Evolutionary conservation across 1,140 invertebrate species (phyloP).

Genomic region (Helicoverpa zea): DNA sequence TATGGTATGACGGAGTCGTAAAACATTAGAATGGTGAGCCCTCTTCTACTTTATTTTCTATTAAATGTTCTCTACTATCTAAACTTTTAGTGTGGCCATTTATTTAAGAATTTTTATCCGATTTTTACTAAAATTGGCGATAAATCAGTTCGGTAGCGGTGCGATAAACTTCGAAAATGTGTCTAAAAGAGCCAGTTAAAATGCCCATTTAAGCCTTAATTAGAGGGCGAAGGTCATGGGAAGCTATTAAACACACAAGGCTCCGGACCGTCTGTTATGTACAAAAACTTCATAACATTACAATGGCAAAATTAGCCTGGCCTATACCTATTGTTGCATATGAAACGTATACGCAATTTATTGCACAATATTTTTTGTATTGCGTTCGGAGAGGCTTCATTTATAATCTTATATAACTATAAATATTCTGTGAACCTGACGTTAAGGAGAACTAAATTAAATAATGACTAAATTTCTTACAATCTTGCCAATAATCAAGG

Average conservation of each 20-base stretch:
- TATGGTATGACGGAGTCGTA: conserved; percentile 62
- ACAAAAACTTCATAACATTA: background rate
- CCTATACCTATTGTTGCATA: too few relatives aligned
- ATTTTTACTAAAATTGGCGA: background rate
- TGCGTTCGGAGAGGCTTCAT: too few relatives aligned
- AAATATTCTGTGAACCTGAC: too few relatives aligned
- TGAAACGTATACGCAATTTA: too few relatives aligned
- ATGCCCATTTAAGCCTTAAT: conserved; percentile 16
- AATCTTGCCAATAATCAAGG: too few relatives aligned
- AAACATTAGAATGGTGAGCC: conserved; percentile 59
- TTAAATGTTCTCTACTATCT: conserved; percentile 27
- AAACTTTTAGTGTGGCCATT: background rate
- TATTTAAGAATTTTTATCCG: background rate
- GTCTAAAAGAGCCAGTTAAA: background rate
- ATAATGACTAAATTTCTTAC: too few relatives aligned
- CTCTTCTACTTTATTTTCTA: conserved; percentile 34
- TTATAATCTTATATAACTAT: too few relatives aligned
- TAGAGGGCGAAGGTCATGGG: conserved; percentile 5
- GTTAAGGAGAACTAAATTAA: too few relatives aligned
- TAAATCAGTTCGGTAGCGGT: background rate
- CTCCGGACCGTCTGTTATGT: background rate
- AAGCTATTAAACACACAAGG: conserved; percentile 22
- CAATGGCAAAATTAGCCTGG: background rate
- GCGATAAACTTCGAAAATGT: background rate
- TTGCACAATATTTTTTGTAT: too few relatives aligned